These are phyloP conservation scores for Diarsia rubi DNA, from an alignment of 2,888 invertebrate genomes.

Conservation along the genomic window DNA sequence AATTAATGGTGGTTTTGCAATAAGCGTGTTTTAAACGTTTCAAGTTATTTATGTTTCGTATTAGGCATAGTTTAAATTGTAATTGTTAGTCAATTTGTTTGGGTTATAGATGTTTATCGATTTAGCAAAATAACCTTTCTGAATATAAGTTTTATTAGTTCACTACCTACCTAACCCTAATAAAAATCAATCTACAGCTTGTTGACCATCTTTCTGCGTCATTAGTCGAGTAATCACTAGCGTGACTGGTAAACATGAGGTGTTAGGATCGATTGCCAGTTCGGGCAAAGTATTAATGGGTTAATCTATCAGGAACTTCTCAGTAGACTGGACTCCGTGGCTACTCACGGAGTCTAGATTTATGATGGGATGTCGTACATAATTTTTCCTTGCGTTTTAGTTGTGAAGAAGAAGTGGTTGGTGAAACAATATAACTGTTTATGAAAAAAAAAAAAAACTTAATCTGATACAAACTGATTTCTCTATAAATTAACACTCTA, in stretches of 20 bases:
- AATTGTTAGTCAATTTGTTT: constrained; percentile 25
- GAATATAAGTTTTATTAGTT: background rate
- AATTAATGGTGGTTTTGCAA: constrained; percentile 49
- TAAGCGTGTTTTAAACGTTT: constrained; percentile 47
- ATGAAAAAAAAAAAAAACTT: background rate
- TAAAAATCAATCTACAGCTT: too few species aligned
- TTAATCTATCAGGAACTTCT: background rate
- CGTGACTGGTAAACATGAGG: background rate
- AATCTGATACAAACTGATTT: background rate
- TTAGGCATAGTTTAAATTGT: constrained; percentile 8
- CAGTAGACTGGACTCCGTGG: too few species aligned
- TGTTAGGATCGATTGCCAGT: background rate
- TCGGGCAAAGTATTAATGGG: background rate
- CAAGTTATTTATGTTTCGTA: constrained; percentile 25
- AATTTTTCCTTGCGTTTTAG: background rate
- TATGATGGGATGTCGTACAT: background rate
- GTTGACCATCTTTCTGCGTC: background rate
- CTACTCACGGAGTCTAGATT: background rate
- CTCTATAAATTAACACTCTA: too few species aligned
- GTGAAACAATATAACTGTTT: background rate
- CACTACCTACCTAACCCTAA: too few species aligned
- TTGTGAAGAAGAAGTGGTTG: background rate
- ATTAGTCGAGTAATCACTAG: background rate
- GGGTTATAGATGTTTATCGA: background rate
- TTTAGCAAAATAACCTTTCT: background rate